A percentile compares a stretch with the other conserved stretches of the same genome.
These are phyloP conservation scores for Cherax destructor DNA, from an alignment of 1,140 invertebrate species.

Conservation along the genomic window DNA sequence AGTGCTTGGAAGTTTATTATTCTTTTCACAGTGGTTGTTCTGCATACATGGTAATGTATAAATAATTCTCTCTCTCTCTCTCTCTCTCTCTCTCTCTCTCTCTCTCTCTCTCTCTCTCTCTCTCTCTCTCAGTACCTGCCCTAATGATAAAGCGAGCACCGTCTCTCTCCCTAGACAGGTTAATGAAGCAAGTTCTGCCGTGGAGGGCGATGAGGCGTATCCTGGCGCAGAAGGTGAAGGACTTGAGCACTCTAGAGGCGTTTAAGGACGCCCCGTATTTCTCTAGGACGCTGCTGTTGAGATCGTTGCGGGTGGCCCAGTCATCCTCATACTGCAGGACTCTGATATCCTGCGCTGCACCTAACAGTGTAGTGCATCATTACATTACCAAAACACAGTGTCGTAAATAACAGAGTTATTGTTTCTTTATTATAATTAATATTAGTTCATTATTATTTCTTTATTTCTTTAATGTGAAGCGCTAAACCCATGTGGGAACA, in stretches of 20 bases:
- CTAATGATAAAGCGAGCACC: neutral
- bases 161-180: neutral
- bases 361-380: neutral
- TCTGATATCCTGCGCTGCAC: neutral
- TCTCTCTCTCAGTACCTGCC: neutral
- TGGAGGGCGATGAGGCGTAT: neutral
- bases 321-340: neutral
- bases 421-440: too few species aligned
- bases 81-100: too few species aligned
- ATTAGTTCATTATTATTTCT: too few species aligned
- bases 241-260: neutral
- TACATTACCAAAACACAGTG: too few species aligned
- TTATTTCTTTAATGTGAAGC: too few species aligned
- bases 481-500: too few species aligned
- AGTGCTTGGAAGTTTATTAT: too few species aligned
- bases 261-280: neutral
- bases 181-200: conserved; percentile 1
- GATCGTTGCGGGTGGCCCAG: neutral
- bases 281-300: neutral
- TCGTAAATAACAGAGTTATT: too few species aligned
- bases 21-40: too few species aligned
- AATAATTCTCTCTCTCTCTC: too few species aligned
- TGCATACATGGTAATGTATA: too few species aligned
- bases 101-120: too few species aligned
- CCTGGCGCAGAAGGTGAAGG: conserved; percentile 3